These are phyloP conservation scores for Campylomormyrus tamandua DNA, from an alignment of 2,113 vertebrate genomes.

Conservation along the genomic window DNA sequence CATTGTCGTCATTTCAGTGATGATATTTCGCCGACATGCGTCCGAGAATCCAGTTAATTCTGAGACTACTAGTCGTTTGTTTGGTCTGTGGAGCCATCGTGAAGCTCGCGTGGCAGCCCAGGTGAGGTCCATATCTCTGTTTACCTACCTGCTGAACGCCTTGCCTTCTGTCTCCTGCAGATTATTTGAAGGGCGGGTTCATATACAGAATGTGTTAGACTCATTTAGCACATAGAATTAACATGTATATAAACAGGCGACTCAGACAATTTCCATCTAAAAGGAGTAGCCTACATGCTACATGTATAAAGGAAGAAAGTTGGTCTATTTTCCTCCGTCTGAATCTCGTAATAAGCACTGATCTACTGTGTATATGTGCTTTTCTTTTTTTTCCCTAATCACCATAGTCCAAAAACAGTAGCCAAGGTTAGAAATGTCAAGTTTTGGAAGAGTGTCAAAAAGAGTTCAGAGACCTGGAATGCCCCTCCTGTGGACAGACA, in stretches of 20 bases:
- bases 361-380: not conserved
- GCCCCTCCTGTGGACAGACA: not conserved
- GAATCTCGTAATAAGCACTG: not conserved
- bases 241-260: not conserved
- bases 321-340: not conserved
- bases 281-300: not conserved
- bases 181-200: not conserved
- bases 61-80: not conserved
- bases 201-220: not conserved
- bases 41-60: not conserved
- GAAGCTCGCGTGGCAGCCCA: not conserved
- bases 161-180: not conserved
- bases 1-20: not conserved
- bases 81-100: not conserved
- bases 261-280: not conserved
- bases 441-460: not conserved
- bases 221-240: not conserved
- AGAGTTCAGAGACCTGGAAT: not conserved
- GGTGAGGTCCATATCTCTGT: not conserved
- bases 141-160: not conserved
- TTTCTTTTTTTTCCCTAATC: constrained; percentile 1
- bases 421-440: not conserved
- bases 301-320: not conserved
- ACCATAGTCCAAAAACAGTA: not conserved
- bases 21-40: not conserved